Evolutionary conservation across 2,797 vertebrate species (phyloP).

Genomic region (Gambelia wislizenii): DNA sequence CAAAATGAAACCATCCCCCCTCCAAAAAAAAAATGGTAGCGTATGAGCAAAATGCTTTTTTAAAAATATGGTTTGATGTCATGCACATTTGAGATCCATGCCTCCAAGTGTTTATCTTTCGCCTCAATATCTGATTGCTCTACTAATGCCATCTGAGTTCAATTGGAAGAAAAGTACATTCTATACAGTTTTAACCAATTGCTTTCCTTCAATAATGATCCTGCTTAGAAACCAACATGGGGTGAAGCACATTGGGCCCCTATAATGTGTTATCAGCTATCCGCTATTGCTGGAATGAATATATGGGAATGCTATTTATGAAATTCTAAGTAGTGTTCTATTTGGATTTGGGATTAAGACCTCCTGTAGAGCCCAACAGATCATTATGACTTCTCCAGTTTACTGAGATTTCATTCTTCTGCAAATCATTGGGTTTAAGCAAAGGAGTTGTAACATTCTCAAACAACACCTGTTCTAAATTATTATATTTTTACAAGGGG

Average conservation of each 20-base stretch:
- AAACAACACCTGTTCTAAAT: slow-evolving; percentile 63
- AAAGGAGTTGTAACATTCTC: slow-evolving; percentile 60
- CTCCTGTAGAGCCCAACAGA: slow-evolving; percentile 68
- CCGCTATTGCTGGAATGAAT: slow-evolving; percentile 75
- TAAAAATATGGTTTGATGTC: slow-evolving; percentile 52
- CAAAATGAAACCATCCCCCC: slow-evolving; percentile 49
- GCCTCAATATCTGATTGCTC: slow-evolving; percentile 73
- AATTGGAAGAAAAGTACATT: slow-evolving; percentile 76
- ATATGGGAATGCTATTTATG: slow-evolving; percentile 70
- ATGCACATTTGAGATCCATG: slow-evolving; percentile 57
- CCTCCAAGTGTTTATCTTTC: slow-evolving; percentile 73
- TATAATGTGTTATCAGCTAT: slow-evolving; percentile 76
- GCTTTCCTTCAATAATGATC: slow-evolving; percentile 67
- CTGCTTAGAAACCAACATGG: slow-evolving; percentile 67
- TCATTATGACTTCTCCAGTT: slow-evolving; percentile 62
- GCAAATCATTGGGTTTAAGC: slow-evolving; percentile 60
- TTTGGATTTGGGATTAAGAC: slow-evolving; percentile 67
- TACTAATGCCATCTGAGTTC: slow-evolving; percentile 76
- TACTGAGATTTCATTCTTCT: slow-evolving; percentile 36
- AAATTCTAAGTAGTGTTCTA: slow-evolving; percentile 71
- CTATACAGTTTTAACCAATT: slow-evolving; percentile 63
- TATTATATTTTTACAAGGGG: slow-evolving; percentile 49
- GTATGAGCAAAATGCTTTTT: slow-evolving; percentile 62
- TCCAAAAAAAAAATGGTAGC: slow-evolving; percentile 44
- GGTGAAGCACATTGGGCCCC: slow-evolving; percentile 65